Base-by-base conservation (phyloP, 2,888 invertebrate species). In the Erebia palarica region DNA sequence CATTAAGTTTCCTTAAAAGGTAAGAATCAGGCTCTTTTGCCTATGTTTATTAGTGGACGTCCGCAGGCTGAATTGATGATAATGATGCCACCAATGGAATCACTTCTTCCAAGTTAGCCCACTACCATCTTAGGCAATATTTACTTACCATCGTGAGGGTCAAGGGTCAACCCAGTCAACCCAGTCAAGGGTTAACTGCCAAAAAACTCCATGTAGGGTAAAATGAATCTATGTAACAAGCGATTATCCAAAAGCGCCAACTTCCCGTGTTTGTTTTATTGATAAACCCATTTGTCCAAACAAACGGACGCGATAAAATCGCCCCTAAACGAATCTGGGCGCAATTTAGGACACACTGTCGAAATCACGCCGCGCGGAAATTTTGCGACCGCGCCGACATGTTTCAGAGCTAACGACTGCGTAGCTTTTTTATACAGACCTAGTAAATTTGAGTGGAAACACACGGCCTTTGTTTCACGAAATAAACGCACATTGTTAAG, bases 321-420 rank as follows among this genome's bases (percentile, higher is more conserved):
- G 59, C 67, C 59, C 67, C 67, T 51, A 67, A 67, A 67, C 67
- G 67, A 67, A 67, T 67, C 67, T 67, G 67, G 59, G 47, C 49
- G 44, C 66, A 58, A 66, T 66, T 66, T 66, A 58, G 66, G 66
- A 57, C 57, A 58, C 66, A 58, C 59, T 42, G 44, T 47, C 36
- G 61, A 42, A 72, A 72, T 69, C 69, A 69, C 69, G 44, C 16
- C 66, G 65, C 61, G 69, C 72, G 60, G 53, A 71, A 71, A 73
- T 69, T 64, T 68, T 65, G 69, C 65, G 67, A 49, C 51, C 75
- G 51, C 61, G 57, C 21, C 66, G 66, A 57, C 65, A 69, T 63
- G 69, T 49, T 69, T 66, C 65, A 69, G 69, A 68, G 57, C 42
- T 47, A 69, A 65, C 61, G 63, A 74, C 9, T 63, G 66, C 51